Evolutionary conservation across 2,888 invertebrate genomes (phyloP).

Genomic region (Romanomermis culicivorax): DNA sequence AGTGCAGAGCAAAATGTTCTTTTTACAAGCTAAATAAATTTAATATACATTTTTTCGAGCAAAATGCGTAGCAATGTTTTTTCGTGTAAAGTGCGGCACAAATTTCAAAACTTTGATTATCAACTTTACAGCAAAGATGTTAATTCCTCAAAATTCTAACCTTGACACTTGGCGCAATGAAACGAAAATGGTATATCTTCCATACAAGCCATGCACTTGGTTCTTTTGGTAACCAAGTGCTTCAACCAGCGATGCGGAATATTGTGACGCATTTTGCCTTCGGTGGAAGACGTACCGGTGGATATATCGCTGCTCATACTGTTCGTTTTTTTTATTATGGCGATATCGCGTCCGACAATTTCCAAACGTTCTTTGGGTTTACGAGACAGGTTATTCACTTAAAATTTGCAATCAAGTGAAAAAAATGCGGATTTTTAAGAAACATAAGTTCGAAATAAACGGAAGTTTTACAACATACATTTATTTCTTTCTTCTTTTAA

Average conservation of each 20-base stretch:
- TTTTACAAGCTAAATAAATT: too few relatives aligned
- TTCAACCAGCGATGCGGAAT: conserved; percentile 17
- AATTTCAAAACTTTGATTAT: too few relatives aligned
- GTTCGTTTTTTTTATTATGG: neutral
- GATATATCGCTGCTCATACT: neutral
- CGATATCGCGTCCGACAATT: neutral
- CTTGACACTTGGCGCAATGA: conserved; percentile 12
- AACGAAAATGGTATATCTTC: conserved; percentile 15
- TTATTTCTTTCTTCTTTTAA: neutral
- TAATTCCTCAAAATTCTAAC: too few relatives aligned
- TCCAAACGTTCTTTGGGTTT: neutral
- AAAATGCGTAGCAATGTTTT: too few relatives aligned
- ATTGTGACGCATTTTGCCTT: conserved; percentile 18
- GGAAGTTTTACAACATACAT: too few relatives aligned
- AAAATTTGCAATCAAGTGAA: neutral
- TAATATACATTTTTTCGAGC: too few relatives aligned
- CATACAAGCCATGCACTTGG: conserved; percentile 14
- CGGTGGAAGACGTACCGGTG: neutral
- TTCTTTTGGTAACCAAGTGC: conserved; percentile 6
- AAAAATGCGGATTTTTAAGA: neutral
- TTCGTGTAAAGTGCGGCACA: too few relatives aligned
- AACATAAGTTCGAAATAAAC: too few relatives aligned
- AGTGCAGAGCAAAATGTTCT: too few relatives aligned
- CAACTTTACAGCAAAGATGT: too few relatives aligned
- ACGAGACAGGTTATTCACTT: neutral